A percentile compares a stretch with the other conserved stretches of the same genome.
phyloP scores from a whole-genome alignment of 2,888 invertebrate species.

The Bhutanitis thaidina region DNA sequence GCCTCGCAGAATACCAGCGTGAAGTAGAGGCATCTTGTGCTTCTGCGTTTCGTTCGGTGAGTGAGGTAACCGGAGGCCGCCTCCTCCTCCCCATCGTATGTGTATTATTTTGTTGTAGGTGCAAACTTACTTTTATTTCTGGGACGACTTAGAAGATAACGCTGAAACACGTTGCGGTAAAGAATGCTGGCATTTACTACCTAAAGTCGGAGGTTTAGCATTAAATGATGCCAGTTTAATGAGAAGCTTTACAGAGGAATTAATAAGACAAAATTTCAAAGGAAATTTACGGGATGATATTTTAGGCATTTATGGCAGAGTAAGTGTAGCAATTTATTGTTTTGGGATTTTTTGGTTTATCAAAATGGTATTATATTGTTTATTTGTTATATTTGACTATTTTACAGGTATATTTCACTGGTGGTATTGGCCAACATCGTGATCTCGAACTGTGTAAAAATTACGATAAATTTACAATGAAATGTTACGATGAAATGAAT shows the following conservation, averaged over 20 bases:
- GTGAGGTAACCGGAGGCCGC: too few species aligned
- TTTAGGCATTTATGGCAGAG: neutral
- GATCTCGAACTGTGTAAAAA: neutral
- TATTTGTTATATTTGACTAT: too few species aligned
- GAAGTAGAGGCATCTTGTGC: too few species aligned
- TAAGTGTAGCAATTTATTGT: neutral
- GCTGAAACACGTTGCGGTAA: neutral
- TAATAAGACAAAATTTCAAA: conserved; percentile 9
- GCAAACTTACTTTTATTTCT: conserved; percentile 10
- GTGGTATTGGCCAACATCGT: conserved; percentile 3
- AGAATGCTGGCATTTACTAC: conserved; percentile 16
- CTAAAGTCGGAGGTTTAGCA: neutral
- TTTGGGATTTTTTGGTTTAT: too few species aligned
- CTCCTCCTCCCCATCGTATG: too few species aligned
- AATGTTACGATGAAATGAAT: neutral
- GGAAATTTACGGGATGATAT: conserved; percentile 8
- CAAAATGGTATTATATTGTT: too few species aligned
- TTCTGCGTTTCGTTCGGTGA: too few species aligned
- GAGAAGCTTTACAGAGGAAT: conserved; percentile 12
- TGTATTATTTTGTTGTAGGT: conserved; percentile 5
- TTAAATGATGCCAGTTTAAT: conserved; percentile 8
- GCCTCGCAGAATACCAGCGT: too few species aligned
- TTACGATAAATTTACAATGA: conserved; percentile 4
- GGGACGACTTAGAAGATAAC: conserved; percentile 12
- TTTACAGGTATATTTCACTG: conserved; percentile 9